Evolutionary conservation across 2,888 invertebrate genomes (phyloP), one percentile per base, ranked within the genome.

Genomic region (Drosophila mettleri): DNA sequence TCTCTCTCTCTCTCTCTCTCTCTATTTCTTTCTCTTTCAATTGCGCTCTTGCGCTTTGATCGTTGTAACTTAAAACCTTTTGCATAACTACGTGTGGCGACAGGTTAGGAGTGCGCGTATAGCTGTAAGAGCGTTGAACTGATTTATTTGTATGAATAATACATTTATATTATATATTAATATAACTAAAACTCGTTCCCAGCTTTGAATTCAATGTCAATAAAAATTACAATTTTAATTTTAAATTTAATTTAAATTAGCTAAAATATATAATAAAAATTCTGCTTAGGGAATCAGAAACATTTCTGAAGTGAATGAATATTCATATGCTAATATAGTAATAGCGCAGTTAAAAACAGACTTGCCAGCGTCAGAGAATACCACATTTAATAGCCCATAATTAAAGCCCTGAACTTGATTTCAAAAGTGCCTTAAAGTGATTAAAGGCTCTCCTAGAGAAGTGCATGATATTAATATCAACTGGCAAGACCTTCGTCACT

Each of bases 21-120:
- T 14, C 31, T 24, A 22, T 20, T 33, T n/a, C 31, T 16, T n/a
- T 9, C 49, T 16, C 2, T 51, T 14, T 16, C 22, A 14, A 2
- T 27, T 14, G 1, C 22, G 20, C n/a, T 22, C 45, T 12, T 7
- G 22, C 24, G 38, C 43, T 48, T 51, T 51, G 46, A 61, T 59
- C 57, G 38, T 46, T 60, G 66, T 59, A 43, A 66, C 49, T 57
- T 29, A 43, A 66, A 48, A 29, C 38, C 12, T 12, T 46, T 46
- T 39, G 45, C 22, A 16, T 14, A 27, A 18, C 16, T 18, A 4
- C 18, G 18, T 33, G 31, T 18, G 34, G 12, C 2, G 16, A 36
- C 12, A 41, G n/a, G 4, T 38, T 53, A 12, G 14, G 5, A 22
- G 6, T 27, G 27, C n/a, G 20, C 36, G n/a, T 12, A 31, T 31